Percentiles rank a stretch among this genome's conserved stretches.
These are phyloP conservation scores for Neolamprologus modestus DNA, from an alignment of 2,113 vertebrate species.

Conservation along the genomic window DNA sequence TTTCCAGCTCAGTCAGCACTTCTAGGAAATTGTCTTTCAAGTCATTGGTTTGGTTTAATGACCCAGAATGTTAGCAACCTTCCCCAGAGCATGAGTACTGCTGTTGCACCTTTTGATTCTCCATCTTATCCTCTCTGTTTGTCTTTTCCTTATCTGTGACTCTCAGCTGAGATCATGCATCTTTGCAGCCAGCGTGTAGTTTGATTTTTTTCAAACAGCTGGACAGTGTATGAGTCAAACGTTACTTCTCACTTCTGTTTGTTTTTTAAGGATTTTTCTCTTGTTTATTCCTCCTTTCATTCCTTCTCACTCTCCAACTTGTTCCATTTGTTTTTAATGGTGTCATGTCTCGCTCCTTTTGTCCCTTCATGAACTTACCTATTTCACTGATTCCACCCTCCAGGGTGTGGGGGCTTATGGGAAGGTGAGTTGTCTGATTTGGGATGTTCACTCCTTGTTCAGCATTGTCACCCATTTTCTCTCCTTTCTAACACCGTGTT, in stretches of 20 bases:
- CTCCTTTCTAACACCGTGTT: neutral
- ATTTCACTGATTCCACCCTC: slow-evolving; percentile 45
- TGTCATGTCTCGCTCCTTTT: neutral
- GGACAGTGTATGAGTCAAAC: neutral
- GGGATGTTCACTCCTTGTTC: slow-evolving; percentile 33
- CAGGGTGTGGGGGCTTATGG: slow-evolving; percentile 62
- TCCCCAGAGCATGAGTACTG: neutral
- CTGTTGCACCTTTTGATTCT: neutral
- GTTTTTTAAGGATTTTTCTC: neutral
- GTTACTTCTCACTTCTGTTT: neutral
- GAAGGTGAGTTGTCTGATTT: slow-evolving; percentile 65
- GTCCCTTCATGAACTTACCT: neutral
- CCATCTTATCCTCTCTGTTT: neutral
- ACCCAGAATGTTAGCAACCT: neutral
- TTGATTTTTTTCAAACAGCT: neutral
- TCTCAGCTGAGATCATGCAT: neutral
- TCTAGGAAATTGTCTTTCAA: neutral
- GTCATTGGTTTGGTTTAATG: neutral
- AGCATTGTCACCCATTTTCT: neutral
- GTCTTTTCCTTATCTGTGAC: neutral
- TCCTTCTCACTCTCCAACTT: neutral
- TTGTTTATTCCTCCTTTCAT: neutral
- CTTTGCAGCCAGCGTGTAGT: neutral
- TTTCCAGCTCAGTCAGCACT: neutral
- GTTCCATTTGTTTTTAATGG: neutral